Percentiles rank a stretch among this genome's conserved stretches.
Evolutionary conservation across 1,140 invertebrate species (phyloP).

Genomic region (Lepidostoma basale): DNA sequence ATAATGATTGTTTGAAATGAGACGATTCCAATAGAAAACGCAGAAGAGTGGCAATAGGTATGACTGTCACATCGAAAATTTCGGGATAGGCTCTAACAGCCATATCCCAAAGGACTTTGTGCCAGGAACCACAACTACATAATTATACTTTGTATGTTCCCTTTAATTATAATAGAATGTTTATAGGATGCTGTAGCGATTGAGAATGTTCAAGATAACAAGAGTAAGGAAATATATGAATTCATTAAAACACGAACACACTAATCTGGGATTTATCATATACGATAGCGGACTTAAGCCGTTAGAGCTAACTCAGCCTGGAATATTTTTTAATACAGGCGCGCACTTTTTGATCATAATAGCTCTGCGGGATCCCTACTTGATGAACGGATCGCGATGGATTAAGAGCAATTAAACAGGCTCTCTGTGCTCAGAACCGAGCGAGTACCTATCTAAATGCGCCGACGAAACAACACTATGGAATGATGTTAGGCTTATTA

Average conservation of each 20-base stretch:
- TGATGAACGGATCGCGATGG: slow-evolving; percentile 1
- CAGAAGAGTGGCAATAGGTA: too few species aligned
- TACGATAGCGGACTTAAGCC: not conserved
- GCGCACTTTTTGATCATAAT: slow-evolving; percentile 11
- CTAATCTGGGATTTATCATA: slow-evolving; percentile 14
- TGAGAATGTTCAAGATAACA: too few species aligned
- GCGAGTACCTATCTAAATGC: slow-evolving; percentile 26
- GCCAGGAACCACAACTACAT: too few species aligned
- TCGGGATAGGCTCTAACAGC: too few species aligned
- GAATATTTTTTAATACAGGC: slow-evolving; percentile 9
- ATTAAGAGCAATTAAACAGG: slow-evolving; percentile 12
- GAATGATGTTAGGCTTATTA: slow-evolving; percentile 16
- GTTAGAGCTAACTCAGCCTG: not conserved
- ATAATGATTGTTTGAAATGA: too few species aligned
- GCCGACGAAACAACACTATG: slow-evolving; percentile 16
- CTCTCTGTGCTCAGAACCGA: not conserved
- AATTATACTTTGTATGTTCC: too few species aligned
- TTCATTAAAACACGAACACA: slow-evolving; percentile 10
- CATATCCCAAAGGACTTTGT: too few species aligned
- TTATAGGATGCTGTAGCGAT: too few species aligned
- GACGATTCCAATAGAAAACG: too few species aligned
- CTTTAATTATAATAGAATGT: too few species aligned
- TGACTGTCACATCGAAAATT: too few species aligned
- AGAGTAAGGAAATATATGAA: too few species aligned
- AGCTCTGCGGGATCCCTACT: not conserved